A percentile compares a stretch with the other conserved stretches of the same genome.
These are phyloP conservation scores for Phyllotreta cruciferae DNA, from an alignment of 2,888 invertebrate genomes.

Conservation along the genomic window DNA sequence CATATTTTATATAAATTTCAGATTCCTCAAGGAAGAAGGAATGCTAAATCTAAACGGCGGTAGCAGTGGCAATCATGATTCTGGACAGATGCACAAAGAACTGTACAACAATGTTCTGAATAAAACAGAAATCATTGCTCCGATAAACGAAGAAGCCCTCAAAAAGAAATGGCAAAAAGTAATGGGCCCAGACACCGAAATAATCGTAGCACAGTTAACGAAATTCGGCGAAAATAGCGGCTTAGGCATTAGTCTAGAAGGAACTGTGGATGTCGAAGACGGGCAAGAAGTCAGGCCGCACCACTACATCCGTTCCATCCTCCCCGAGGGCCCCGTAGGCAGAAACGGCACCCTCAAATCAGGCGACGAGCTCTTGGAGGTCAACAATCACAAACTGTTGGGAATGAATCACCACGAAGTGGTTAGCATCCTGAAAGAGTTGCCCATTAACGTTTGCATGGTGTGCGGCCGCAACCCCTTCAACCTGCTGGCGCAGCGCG, in stretches of 20 bases:
- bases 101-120: constrained; percentile 51
- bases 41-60: constrained; percentile 50
- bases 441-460: constrained; percentile 89
- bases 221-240: constrained; percentile 92
- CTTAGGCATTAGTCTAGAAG: constrained; percentile 95
- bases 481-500: constrained; percentile 54
- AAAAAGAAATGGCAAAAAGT: constrained; percentile 84
- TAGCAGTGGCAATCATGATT: constrained; percentile 48
- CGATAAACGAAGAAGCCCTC: constrained; percentile 74
- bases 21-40: constrained; percentile 58
- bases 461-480: constrained; percentile 76
- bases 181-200: constrained; percentile 78
- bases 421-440: constrained; percentile 89
- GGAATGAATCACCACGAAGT: constrained; percentile 96
- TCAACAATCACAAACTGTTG: constrained; percentile 86
- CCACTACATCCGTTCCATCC: constrained; percentile 96
- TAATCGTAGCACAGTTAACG: constrained; percentile 80
- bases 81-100: constrained; percentile 54
- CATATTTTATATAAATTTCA: constrained; percentile 57
- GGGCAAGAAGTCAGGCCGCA: constrained; percentile 97
- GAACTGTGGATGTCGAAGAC: constrained; percentile 97
- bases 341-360: constrained; percentile 86
- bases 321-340: constrained; percentile 98
- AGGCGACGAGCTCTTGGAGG: constrained; percentile 95
- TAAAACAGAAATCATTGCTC: constrained; percentile 43